phyloP scores from a whole-genome alignment of 2,113 vertebrate genomes.

The Pycnonotus jocosus region DNA sequence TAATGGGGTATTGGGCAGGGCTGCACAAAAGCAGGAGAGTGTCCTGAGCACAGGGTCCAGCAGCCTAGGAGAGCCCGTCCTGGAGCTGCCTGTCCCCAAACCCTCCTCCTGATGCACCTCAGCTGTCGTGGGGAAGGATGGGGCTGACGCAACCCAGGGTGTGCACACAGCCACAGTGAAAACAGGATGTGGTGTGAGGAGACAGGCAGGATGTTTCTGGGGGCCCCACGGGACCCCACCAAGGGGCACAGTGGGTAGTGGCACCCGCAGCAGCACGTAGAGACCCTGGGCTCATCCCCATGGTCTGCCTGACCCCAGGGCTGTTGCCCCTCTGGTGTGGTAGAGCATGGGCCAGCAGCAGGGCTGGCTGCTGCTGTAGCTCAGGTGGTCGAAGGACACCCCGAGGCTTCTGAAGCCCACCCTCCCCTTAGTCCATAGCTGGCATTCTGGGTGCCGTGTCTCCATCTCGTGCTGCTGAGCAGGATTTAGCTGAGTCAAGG shows the following conservation, averaged over 20 bases:
- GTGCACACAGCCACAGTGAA: neutral
- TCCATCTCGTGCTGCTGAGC: neutral
- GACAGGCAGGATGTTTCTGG: neutral
- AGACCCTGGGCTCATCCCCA: rapidly evolving
- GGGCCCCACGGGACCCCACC: neutral
- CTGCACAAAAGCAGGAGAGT: neutral
- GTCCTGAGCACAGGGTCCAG: rapidly evolving
- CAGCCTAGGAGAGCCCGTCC: neutral
- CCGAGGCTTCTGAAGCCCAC: neutral
- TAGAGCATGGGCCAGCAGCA: rapidly evolving
- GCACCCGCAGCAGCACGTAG: rapidly evolving
- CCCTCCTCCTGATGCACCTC: neutral
- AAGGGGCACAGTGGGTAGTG: rapidly evolving
- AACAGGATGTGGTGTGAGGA: slow-evolving; percentile 56
- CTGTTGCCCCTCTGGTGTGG: neutral
- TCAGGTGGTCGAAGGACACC: rapidly evolving
- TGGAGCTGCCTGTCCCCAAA: neutral
- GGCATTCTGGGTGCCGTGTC: rapidly evolving
- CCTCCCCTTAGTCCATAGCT: rapidly evolving
- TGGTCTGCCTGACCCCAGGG: neutral
- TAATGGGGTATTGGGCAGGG: neutral
- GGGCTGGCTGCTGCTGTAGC: neutral
- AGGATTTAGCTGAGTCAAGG: slow-evolving; percentile 57
- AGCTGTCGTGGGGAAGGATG: neutral
- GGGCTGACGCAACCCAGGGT: neutral